These are phyloP conservation scores for Venturia canescens DNA, from an alignment of 1,140 invertebrate genomes.

Conservation along the genomic window DNA sequence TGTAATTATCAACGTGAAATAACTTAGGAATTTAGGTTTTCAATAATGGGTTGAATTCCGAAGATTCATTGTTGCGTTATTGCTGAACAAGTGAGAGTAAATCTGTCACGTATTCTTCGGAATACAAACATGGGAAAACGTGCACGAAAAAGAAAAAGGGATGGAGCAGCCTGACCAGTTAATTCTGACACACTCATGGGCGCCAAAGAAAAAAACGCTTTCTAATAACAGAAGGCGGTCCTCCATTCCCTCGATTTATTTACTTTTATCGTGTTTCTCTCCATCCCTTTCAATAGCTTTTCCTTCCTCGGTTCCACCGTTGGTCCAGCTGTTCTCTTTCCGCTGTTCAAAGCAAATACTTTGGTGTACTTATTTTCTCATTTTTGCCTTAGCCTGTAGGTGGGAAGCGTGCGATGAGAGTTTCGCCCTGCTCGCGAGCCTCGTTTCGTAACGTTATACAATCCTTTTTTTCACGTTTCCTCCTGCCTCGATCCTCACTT, in stretches of 20 bases:
- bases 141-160: not conserved
- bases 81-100: constrained; percentile 37
- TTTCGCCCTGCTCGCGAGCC: not conserved
- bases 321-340: constrained; percentile 23
- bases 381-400: constrained; percentile 13
- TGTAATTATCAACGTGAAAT: too few species aligned
- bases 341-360: constrained; percentile 19
- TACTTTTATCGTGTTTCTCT: constrained; percentile 46
- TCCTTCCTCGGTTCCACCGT: not conserved
- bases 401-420: not conserved
- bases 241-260: constrained; percentile 40
- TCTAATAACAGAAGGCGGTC: constrained; percentile 45
- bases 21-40: too few species aligned
- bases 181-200: not conserved
- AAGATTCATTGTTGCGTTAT: not conserved
- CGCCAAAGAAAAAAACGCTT: constrained; percentile 38
- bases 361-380: constrained; percentile 43
- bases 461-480: not conserved
- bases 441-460: not conserved
- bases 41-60: too few species aligned
- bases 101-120: constrained; percentile 6
- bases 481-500: not conserved
- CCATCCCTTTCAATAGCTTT: not conserved
- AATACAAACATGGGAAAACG: not conserved
- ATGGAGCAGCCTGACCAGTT: constrained; percentile 27